Conservation (phyloP, 2,888 invertebrate genomes). For the Aleiodes alternator region DNA sequence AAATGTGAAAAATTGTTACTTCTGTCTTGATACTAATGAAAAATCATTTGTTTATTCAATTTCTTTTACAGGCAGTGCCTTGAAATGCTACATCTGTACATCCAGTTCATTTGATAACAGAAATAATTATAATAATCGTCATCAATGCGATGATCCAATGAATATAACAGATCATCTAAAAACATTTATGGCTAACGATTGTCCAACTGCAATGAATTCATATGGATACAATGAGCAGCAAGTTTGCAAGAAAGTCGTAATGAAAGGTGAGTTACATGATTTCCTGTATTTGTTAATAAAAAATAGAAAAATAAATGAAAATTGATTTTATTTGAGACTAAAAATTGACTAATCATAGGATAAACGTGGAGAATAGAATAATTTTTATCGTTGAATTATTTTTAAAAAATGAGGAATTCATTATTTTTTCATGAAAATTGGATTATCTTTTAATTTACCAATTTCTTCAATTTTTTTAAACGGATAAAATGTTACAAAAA, state of each 20-base stretch:
- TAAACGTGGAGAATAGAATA: no score
- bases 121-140: slow-evolving; percentile 75
- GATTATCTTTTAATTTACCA: no score
- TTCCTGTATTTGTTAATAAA: no score
- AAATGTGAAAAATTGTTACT: no score
- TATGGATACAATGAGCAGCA: slow-evolving; percentile 71
- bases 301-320: no score
- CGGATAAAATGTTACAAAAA: no score
- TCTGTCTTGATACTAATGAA: no score
- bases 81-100: slow-evolving; percentile 87
- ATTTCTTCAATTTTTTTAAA: no score
- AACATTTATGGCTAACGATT: slow-evolving; percentile 69
- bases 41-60: neutral
- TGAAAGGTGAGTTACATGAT: slow-evolving; percentile 80
- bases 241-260: slow-evolving; percentile 86
- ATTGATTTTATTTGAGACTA: neutral
- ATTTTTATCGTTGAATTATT: no score
- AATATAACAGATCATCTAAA: slow-evolving; percentile 77
- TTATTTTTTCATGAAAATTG: no score
- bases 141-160: slow-evolving; percentile 85
- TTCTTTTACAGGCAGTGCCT: slow-evolving; percentile 78
- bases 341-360: neutral
- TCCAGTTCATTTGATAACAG: slow-evolving; percentile 70
- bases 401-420: no score
- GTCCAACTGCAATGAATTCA: slow-evolving; percentile 57